Conservation (phyloP, 1,140 invertebrate species). For the Holotrichia oblita region DNA sequence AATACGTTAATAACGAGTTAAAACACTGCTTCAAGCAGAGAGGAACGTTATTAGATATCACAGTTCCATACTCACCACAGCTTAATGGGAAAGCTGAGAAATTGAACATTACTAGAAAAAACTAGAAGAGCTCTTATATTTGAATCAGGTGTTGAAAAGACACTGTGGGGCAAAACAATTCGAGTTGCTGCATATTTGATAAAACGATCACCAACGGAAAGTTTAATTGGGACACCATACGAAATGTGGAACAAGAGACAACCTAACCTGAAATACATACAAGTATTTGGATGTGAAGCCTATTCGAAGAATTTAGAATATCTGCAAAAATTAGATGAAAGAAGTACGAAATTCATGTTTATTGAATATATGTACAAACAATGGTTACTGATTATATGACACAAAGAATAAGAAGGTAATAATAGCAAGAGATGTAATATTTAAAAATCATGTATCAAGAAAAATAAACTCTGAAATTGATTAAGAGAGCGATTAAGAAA, state of each 20-base stretch:
- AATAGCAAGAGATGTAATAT: constrained; percentile 35
- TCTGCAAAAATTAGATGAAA: constrained; percentile 41
- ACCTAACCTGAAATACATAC: background rate
- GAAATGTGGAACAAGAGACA: constrained; percentile 8
- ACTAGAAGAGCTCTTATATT: constrained; percentile 44
- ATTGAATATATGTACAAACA: no score
- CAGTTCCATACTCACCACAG: constrained; percentile 56
- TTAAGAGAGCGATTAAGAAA: no score
- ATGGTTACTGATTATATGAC: no score
- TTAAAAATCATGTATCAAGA: no score
- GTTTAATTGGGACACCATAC: background rate
- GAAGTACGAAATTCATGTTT: constrained; percentile 16
- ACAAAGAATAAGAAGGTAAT: constrained; percentile 36
- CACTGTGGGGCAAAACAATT: constrained; percentile 55
- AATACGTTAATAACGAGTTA: constrained; percentile 52
- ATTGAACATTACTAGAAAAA: constrained; percentile 43
- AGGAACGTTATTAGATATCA: constrained; percentile 49
- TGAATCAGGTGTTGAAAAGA: constrained; percentile 46
- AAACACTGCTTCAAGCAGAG: constrained; percentile 48
- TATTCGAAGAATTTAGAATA: constrained; percentile 7
- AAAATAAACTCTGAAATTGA: no score
- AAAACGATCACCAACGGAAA: constrained; percentile 46
- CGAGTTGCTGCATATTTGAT: constrained; percentile 48
- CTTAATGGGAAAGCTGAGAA: constrained; percentile 47
- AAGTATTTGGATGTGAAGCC: background rate